Evolutionary conservation across 2,113 vertebrate genomes (phyloP).

Genomic region (Bujurquina vittata): DNA sequence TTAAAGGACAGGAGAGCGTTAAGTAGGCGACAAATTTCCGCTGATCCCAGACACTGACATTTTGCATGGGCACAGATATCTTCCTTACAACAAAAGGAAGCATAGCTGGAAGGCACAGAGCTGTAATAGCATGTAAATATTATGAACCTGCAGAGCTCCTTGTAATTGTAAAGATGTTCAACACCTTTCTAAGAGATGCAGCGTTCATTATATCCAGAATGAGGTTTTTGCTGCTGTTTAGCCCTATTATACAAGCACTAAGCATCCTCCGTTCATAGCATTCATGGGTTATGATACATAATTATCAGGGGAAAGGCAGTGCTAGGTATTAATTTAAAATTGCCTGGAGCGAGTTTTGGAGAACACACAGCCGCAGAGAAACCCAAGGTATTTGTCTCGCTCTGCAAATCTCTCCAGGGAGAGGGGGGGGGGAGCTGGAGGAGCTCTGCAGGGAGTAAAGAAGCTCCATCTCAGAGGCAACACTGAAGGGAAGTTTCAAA

Average conservation of each 20-base stretch:
- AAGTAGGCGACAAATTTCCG: conserved; percentile 39
- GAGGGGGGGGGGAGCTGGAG: conserved; percentile 56
- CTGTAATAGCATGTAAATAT: conserved; percentile 63
- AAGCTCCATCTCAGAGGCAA: conserved; percentile 57
- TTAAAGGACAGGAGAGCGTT: conserved; percentile 41
- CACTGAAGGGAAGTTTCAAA: conserved; percentile 71
- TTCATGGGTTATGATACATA: conserved; percentile 66
- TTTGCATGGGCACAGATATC: conserved; percentile 28
- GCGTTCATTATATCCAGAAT: conserved; percentile 54
- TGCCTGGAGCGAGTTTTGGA: conserved; percentile 68
- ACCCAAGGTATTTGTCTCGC: conserved; percentile 76
- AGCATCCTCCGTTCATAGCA: conserved; percentile 66
- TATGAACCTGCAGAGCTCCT: conserved; percentile 36
- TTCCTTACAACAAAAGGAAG: conserved; percentile 30
- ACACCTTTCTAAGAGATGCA: conserved; percentile 41
- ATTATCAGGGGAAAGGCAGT: conserved; percentile 66
- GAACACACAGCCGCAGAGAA: conserved; percentile 76
- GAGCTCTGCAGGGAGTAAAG: conserved; percentile 72
- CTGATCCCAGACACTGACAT: conserved; percentile 43
- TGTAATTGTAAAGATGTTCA: conserved; percentile 47
- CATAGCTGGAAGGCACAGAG: conserved; percentile 18
- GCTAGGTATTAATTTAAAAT: conserved; percentile 72
- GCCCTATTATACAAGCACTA: conserved; percentile 62
- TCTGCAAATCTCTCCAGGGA: conserved; percentile 73
- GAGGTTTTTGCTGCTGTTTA: conserved; percentile 48